Conservation (phyloP, 2,888 invertebrate species). For the Gymnocheta viridis region DNA sequence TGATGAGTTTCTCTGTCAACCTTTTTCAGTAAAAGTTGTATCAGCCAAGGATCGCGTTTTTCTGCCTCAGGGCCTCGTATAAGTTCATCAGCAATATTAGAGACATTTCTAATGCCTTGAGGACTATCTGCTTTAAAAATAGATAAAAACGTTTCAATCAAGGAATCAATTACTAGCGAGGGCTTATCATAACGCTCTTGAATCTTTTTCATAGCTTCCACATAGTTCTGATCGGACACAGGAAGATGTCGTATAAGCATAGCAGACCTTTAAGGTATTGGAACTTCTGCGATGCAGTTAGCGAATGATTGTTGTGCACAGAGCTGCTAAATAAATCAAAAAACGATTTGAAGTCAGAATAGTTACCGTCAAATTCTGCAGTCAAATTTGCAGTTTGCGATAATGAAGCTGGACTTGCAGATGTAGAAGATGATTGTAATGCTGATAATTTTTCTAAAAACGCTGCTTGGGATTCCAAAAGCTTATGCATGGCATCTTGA, state of each 20-base stretch:
- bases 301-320: constrained; percentile 2
- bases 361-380: not conserved
- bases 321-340: constrained; percentile 19
- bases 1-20: constrained; percentile 49
- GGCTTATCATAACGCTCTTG: constrained; percentile 45
- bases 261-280: constrained; percentile 43
- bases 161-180: no score
- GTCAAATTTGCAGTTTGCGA: constrained; percentile 14
- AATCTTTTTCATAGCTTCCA: constrained; percentile 9
- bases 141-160: no score
- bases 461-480: constrained; percentile 27
- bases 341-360: constrained; percentile 22
- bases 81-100: constrained; percentile 55
- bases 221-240: constrained; percentile 20
- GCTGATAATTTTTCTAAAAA: constrained; percentile 34
- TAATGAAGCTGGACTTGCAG: not conserved
- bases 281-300: constrained; percentile 1
- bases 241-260: constrained; percentile 6
- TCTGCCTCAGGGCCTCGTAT: constrained; percentile 44
- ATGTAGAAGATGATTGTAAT: not conserved
- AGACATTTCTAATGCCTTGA: not conserved
- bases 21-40: constrained; percentile 53
- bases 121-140: no score
- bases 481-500: constrained; percentile 47
- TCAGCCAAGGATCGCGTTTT: constrained; percentile 54